Evolutionary conservation across 1,140 invertebrate species (phyloP).

Genomic region (Reticulitermes speratus): DNA sequence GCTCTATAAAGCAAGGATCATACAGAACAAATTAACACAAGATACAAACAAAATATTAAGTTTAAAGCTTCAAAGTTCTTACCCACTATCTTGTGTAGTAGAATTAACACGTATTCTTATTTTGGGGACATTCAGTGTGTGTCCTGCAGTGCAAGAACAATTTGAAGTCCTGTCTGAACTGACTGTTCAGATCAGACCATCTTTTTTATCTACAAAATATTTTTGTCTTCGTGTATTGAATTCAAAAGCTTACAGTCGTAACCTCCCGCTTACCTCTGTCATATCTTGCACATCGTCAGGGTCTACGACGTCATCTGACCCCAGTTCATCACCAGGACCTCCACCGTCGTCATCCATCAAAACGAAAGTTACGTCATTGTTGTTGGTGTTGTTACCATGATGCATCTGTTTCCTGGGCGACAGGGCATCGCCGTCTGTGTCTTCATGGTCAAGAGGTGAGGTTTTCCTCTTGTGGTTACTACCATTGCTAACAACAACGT

Average conservation of each 20-base stretch:
- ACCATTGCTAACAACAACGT: not conserved
- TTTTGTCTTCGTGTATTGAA: too few relatives aligned
- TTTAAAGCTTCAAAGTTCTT: too few relatives aligned
- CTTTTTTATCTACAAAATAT: too few relatives aligned
- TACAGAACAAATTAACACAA: too few relatives aligned
- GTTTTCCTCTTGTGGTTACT: constrained; percentile 43
- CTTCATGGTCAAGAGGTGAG: constrained; percentile 41
- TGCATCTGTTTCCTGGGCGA: constrained; percentile 48
- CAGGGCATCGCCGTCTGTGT: constrained; percentile 49
- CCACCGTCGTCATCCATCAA: constrained; percentile 52
- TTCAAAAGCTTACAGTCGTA: not conserved
- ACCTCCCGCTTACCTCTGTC: constrained; percentile 28
- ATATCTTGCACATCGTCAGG: constrained; percentile 37
- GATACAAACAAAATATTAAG: too few relatives aligned
- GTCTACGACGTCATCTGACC: constrained; percentile 50
- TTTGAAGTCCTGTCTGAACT: too few relatives aligned
- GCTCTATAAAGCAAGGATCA: too few relatives aligned
- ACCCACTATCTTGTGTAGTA: too few relatives aligned
- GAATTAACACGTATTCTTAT: too few relatives aligned
- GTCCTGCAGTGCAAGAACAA: too few relatives aligned
- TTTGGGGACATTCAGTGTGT: too few relatives aligned
- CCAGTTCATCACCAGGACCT: constrained; percentile 48
- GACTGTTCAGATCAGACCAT: too few relatives aligned
- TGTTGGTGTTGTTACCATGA: constrained; percentile 42
- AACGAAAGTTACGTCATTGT: constrained; percentile 59